Evolutionary conservation across 2,888 invertebrate species (phyloP), one percentile per base, ranked within the genome.

Genomic region (Heliconius sara): DNA sequence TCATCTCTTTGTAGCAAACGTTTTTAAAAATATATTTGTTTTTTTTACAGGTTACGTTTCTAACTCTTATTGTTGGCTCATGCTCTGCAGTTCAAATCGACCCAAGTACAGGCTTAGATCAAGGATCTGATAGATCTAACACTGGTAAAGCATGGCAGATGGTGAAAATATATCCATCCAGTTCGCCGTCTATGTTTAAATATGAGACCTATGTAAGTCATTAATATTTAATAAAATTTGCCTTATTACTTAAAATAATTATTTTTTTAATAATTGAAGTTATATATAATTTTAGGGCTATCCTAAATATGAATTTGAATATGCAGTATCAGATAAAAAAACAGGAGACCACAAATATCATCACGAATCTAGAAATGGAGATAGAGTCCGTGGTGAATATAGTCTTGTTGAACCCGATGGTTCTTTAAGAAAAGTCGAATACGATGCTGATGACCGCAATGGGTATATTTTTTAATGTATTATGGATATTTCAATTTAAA

Each of bases 291-390:
- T 83, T 84, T 85, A 95, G 92, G 86, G 95, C 0, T 96, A 96
- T 85, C 96, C 96, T 39, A 96, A 96, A 90, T 96, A 96, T 86
- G 95, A 96, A 86, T 96, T 95, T 86, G 95, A 96, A 85, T 96
- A 96, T 83, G 95, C 96, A 52, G 96, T 96, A 76, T 95, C 96
- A 7, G 96, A 96, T 80, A 94, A 94, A 79, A 95, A 95, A 82
- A 96, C 96, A 0, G 96, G 96, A 13, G 96, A 96, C 84, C 95
- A 95, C 82, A 96, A 96, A 84, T 91, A 92, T 60, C 96, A 96
- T 82, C 89, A 91, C 9, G 96, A 96, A 86, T 86, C 92, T 27
- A 91, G 96, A 75, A 96, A 96, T 79, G 96, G 96, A 0, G 95
- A 96, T 83, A 90, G 91, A 78, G 96, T 96, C n/a, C 93, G 92